phyloP scores from a whole-genome alignment of 53 echinoderm and acorn worm species.

The Zoroaster sp. region DNA sequence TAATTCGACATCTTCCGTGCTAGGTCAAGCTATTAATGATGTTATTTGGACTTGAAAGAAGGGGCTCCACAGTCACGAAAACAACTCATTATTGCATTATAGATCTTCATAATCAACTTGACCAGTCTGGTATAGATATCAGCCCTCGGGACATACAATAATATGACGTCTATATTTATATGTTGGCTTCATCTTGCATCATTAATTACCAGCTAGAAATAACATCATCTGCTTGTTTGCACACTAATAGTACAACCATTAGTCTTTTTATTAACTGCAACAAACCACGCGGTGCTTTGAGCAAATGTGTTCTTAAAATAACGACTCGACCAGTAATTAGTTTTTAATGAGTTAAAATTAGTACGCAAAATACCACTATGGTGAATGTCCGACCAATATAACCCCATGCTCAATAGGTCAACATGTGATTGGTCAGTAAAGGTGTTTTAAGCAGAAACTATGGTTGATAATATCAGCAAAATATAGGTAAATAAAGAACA shows the following conservation, averaged over 20 bases:
- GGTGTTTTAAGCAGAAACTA: no score
- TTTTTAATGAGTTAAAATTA: no score
- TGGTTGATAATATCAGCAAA: no score
- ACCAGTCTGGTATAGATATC: not conserved
- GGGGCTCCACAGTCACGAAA: not conserved
- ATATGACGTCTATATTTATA: not conserved
- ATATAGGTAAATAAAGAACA: no score
- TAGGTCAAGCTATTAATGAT: conserved; percentile 18
- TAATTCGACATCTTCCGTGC: conserved; percentile 14
- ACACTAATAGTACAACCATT: not conserved
- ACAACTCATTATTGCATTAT: conserved; percentile 24
- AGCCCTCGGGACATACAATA: not conserved
- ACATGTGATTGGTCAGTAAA: no score
- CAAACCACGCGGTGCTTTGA: no score
- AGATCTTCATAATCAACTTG: not conserved
- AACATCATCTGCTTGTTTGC: not conserved
- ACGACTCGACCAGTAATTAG: no score
- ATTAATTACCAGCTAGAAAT: not conserved
- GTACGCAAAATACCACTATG: no score
- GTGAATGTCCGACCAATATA: no score
- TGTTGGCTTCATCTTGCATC: not conserved
- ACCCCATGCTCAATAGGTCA: no score
- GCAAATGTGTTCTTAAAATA: no score
- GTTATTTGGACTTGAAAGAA: conserved; percentile 13
- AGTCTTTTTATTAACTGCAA: no score